A percentile compares a stretch with the other conserved stretches of the same genome.
phyloP scores from a whole-genome alignment of 2,797 vertebrate species.

The Coluber constrictor region DNA sequence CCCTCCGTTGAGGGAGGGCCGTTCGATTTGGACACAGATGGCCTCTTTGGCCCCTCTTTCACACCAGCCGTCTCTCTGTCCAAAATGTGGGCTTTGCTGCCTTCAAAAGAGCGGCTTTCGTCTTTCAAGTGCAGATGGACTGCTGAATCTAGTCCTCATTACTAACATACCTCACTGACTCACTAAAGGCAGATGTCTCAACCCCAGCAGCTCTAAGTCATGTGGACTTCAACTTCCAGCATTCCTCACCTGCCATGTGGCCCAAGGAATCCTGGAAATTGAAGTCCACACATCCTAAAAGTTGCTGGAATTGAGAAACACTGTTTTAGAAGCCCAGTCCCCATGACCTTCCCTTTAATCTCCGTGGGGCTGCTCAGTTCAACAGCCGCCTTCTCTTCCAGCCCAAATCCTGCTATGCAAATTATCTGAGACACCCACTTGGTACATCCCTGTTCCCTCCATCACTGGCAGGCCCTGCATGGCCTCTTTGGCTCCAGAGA shows the following conservation, averaged over 20 bases:
- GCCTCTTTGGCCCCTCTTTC: no score
- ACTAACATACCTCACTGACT: neutral
- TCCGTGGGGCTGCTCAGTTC: neutral
- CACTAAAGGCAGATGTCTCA: neutral
- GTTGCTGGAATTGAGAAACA: neutral
- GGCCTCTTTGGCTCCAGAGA: neutral
- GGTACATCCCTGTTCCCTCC: neutral
- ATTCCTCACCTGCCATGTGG: neutral
- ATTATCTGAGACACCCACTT: neutral
- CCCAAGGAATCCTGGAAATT: neutral
- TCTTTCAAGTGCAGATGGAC: no score
- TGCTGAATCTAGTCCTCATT: neutral
- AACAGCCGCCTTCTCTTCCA: neutral
- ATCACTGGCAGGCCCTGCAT: neutral
- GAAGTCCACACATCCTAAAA: neutral
- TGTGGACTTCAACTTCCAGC: neutral
- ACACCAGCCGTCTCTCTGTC: no score
- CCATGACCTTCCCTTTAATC: neutral
- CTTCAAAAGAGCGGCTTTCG: no score
- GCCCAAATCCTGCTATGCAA: neutral
- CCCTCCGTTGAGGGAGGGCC: no score
- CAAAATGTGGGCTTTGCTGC: no score
- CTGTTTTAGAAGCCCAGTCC: neutral
- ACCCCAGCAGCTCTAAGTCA: no score
- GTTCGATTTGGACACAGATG: no score